Conservation (phyloP, 2,888 invertebrate genomes). For the Ornithoptera alexandrae region DNA sequence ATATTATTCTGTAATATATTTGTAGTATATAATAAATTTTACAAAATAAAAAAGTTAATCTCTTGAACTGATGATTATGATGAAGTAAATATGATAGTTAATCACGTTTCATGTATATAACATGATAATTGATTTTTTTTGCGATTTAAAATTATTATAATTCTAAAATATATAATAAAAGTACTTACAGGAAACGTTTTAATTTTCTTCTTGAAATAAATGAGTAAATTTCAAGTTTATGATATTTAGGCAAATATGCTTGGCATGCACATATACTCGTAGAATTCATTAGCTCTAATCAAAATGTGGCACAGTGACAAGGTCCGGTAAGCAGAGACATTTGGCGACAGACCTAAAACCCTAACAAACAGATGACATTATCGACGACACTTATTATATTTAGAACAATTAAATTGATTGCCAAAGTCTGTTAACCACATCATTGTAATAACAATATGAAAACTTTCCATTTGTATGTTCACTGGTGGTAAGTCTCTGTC, state of each 20-base stretch:
- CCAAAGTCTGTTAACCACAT: background rate
- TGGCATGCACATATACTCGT: constrained; percentile 20
- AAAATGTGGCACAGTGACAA: constrained; percentile 30
- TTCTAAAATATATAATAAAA: no score
- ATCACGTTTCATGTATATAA: no score
- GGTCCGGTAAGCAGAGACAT: constrained; percentile 16
- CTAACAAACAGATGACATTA: constrained; percentile 17
- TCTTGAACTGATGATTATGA: no score
- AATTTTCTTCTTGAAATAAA: no score
- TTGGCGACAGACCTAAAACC: constrained; percentile 26
- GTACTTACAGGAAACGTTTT: no score
- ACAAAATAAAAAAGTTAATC: no score
- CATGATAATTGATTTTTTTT: no score
- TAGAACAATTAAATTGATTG: constrained; percentile 17
- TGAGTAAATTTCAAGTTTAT: no score
- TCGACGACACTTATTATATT: constrained; percentile 15
- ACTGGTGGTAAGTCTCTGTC: background rate
- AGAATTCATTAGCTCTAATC: constrained; percentile 26
- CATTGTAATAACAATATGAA: background rate
- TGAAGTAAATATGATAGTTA: no score
- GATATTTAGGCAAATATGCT: background rate
- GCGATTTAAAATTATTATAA: no score
- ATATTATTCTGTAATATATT: no score
- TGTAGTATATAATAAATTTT: no score
- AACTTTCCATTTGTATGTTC: background rate